Evolutionary conservation across 30 jellyfish, hydroid and myxozoan genomes (phyloP).

Genomic region (Nemopilema nomurai): DNA sequence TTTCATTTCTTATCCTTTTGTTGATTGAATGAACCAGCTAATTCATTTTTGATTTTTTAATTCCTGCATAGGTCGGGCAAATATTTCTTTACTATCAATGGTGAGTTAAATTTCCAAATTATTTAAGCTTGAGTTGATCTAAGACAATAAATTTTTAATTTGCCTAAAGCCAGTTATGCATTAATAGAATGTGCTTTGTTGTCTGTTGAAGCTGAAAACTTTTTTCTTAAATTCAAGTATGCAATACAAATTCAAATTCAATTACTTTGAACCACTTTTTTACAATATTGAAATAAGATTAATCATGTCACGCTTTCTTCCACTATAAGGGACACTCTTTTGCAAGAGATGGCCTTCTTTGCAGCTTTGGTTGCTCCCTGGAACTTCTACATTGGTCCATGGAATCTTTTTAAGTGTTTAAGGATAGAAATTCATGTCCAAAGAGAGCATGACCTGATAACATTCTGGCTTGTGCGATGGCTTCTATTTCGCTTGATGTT

Average conservation of each 20-base stretch:
- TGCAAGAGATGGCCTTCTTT: slow-evolving; percentile 61
- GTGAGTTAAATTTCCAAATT: slow-evolving; percentile 39
- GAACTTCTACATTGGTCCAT: slow-evolving; percentile 69
- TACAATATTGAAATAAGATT: no score
- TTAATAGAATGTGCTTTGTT: no score
- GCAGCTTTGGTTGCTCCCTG: slow-evolving; percentile 69
- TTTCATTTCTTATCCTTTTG: no score
- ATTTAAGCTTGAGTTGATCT: no score
- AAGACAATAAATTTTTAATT: no score
- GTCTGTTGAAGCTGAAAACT: neutral
- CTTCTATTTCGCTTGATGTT: slow-evolving; percentile 68
- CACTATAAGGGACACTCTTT: slow-evolving; percentile 59
- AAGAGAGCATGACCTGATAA: slow-evolving; percentile 48
- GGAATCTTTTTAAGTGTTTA: slow-evolving; percentile 54
- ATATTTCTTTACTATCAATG: slow-evolving; percentile 57
- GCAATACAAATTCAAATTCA: no score
- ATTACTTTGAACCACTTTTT: no score
- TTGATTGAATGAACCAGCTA: no score
- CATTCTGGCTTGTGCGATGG: slow-evolving; percentile 71
- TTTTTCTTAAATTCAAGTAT: neutral
- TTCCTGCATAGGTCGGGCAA: slow-evolving; percentile 67
- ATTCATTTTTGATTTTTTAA: neutral
- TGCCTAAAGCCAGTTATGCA: no score
- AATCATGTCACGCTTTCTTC: no score
- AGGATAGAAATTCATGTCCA: slow-evolving; percentile 6